Evolutionary conservation across 2,113 vertebrate species (phyloP), one percentile per base, ranked within the genome.

Genomic region (Nycticorax nycticorax): DNA sequence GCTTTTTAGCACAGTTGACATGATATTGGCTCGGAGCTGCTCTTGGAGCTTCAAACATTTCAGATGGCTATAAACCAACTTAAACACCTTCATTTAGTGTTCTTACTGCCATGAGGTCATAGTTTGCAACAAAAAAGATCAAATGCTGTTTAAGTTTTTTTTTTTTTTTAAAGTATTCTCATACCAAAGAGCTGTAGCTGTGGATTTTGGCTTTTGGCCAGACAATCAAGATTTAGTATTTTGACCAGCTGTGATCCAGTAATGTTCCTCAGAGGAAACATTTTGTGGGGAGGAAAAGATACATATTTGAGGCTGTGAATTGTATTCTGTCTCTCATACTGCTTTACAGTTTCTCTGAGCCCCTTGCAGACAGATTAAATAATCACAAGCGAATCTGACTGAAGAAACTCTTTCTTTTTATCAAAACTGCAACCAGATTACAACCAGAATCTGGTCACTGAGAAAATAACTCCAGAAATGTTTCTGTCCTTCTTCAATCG

Each of bases 231-330:
- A 97, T 97, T 97, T 96, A 97, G 97, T 97, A 75, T 97, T 97
- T 96, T 97, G 96, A 97, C 96, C 98, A 98, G 95, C 97, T 98
- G 97, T 96, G 96, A 97, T 98, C 93, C 92, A 94, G 76, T 97
- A 94, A 95, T 96, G 94, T 92, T 82, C 89, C 98, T 98, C 96
- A 39, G 93, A 98, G 98, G 97, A 95, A 93, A 94, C 84, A 71
- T 97, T 98, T 88, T 89, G 73, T 78, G 94, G 87, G 74, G 94
- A 97, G 85, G 89, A 93, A 96, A 95, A 97, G 92, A 96, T 96
- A 87, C 87, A 56, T 96, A 89, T 81, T 96, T 96, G 94, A 97
- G 96, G 76, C 85, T 57, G 79, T 60, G 91, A 96, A 89, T 83
- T 95, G 93, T 90, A 48, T 75, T 95, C 81, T 95, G 52, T 93